Base-by-base conservation (phyloP, 2,888 invertebrate species). In the Uropetala carovei region DNA sequence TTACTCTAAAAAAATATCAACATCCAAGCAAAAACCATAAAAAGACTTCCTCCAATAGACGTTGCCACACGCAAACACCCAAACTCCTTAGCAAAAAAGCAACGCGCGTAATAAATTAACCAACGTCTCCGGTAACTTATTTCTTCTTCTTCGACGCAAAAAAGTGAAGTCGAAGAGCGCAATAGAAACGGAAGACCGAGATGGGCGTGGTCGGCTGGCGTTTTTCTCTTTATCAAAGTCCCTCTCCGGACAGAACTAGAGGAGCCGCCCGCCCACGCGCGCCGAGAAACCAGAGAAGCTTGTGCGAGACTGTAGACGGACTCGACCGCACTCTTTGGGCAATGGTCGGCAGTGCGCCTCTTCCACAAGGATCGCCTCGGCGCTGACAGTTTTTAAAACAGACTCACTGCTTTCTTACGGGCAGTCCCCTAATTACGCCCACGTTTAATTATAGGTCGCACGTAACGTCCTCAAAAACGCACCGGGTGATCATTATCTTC, bases 401-500 rank as follows among this genome's bases (percentile, higher is more conserved):
- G 27, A 75, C 22, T 75, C 75, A 75, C 75, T n/a, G 13, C 27
- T 27, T 27, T 75, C 27, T 75, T 75, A 75, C 22, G 75, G 75
- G 27, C 75, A 75, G 22, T 43, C 75, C 27, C 75, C 27, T 75
- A 75, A 75, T 75, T 27, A 14, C 75, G 11, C 22, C 75, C 75
- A 75, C 75, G 75, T 75, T 75, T 75, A 75, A 75, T 75, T 75
- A 75, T 75, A 75, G 75, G 75, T 75, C 75, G 14, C 22, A 75
- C 75, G 27, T 75, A 75, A 75, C 75, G 75, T 75, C 27, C 75
- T 75, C 27, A 27, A 75, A 27, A 75, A 27, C 75, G 75, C 75
- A 18, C 27, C 27, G 75, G 43, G 43, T 43, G 43, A 43, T 43
- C 5, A 43, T n/a, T 1, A 27, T 75, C 75, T 27, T 75, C n/a